Conservation (phyloP, 1,140 invertebrate species). For the Drosophila malerkotliana region DNA sequence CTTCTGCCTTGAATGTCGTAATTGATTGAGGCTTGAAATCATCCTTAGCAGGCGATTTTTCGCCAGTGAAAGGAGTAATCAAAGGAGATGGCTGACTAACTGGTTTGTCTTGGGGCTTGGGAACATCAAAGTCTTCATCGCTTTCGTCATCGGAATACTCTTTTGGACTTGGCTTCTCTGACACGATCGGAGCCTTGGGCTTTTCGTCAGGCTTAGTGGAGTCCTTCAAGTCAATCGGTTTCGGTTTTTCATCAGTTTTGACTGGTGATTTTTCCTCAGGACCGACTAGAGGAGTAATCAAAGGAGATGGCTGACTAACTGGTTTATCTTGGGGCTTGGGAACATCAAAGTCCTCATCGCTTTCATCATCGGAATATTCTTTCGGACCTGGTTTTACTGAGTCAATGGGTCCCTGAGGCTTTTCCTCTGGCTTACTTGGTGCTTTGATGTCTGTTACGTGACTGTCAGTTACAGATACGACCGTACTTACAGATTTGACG, state of each 20-base stretch:
- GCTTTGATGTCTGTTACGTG: too few relatives aligned
- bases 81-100: neutral
- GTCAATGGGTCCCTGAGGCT: neutral
- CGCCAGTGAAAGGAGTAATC: too few relatives aligned
- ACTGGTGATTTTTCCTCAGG: conserved; percentile 10
- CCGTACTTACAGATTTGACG: too few relatives aligned
- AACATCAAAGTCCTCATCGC: neutral
- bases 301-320: neutral
- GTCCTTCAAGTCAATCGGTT: neutral
- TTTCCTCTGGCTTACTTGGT: neutral
- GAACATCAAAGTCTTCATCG: conserved; percentile 8
- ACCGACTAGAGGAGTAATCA: neutral
- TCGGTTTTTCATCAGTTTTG: conserved; percentile 18
- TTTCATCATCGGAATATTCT: conserved; percentile 17
- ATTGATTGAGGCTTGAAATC: too few relatives aligned
- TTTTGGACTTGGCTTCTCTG: neutral
- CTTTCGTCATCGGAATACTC: conserved; percentile 9
- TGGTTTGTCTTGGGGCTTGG: conserved; percentile 5
- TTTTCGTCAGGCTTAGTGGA: conserved; percentile 22
- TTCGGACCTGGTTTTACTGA: neutral
- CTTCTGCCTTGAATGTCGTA: too few relatives aligned
- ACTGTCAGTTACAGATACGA: too few relatives aligned
- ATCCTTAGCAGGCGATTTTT: neutral
- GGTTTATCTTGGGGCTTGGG: conserved; percentile 5
- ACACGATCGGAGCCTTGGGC: conserved; percentile 18